phyloP scores from a whole-genome alignment of 2,113 vertebrate species.

The Oreocharis arfaki region DNA sequence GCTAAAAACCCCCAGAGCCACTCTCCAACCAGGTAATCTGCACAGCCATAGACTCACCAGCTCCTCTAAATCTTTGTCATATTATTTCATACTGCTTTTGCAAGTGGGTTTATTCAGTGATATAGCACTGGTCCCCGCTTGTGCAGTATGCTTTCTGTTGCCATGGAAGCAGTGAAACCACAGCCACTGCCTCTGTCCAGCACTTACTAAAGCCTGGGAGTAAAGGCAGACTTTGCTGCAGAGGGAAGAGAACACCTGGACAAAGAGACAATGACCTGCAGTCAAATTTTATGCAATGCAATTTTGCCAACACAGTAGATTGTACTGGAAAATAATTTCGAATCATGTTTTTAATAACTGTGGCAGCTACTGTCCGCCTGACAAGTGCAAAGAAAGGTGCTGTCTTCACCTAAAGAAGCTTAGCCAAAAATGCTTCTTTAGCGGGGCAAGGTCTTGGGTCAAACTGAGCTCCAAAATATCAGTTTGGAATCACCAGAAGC shows the following conservation, averaged over 20 bases:
- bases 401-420: not conserved
- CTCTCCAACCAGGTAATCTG: not conserved
- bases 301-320: not conserved
- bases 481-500: not conserved
- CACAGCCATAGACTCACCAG: not conserved
- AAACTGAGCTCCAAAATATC: not conserved
- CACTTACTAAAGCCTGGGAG: not conserved
- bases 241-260: not conserved
- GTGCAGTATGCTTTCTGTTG: not conserved
- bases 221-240: not conserved
- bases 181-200: not conserved
- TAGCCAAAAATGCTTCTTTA: not conserved
- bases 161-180: constrained; percentile 5
- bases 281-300: not conserved
- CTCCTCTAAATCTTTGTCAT: not conserved
- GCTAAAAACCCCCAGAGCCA: not conserved
- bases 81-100: not conserved
- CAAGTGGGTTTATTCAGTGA: not conserved
- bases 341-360: not conserved
- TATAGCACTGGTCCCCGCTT: not conserved
- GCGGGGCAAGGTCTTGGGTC: not conserved
- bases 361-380: not conserved
- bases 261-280: not conserved
- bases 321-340: not conserved
- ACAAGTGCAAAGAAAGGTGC: not conserved